These are phyloP conservation scores for Elmis aenea DNA, from an alignment of 2,888 invertebrate genomes.

Conservation along the genomic window DNA sequence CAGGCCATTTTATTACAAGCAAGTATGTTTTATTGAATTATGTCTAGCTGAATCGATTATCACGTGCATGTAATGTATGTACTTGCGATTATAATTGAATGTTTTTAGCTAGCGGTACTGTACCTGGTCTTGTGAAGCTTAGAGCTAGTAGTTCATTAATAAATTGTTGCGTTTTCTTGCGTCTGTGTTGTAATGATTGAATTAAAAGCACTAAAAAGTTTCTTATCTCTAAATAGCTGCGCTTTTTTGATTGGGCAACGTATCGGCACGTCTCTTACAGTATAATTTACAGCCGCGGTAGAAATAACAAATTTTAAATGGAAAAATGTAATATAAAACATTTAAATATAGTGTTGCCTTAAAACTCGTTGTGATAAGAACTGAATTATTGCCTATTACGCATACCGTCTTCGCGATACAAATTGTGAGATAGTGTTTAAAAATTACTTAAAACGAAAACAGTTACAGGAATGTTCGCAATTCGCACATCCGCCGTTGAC, in stretches of 20 bases:
- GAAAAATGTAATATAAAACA: constrained; percentile 1
- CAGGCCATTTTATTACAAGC: constrained; percentile 7
- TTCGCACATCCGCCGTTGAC: constrained; percentile 6
- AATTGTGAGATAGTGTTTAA: constrained; percentile 6
- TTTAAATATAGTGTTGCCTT: constrained; percentile 2
- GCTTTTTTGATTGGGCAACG: too few species aligned
- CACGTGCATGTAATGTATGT: constrained; percentile 2
- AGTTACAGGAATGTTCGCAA: not conserved
- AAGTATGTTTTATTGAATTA: constrained; percentile 1
- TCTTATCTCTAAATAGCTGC: too few species aligned
- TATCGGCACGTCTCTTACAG: too few species aligned
- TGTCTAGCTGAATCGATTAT: constrained; percentile 7
- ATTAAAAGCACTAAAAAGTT: too few species aligned
- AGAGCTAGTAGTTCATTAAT: constrained; percentile 8
- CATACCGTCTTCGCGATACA: constrained; percentile 5
- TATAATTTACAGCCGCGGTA: too few species aligned
- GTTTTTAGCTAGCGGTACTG: constrained; percentile 6
- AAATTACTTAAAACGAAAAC: constrained; percentile 3
- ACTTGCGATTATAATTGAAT: constrained; percentile 4
- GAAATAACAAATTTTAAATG: too few species aligned
- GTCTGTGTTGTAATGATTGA: too few species aligned
- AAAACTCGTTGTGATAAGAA: constrained; percentile 7
- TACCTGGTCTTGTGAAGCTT: constrained; percentile 1
- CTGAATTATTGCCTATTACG: constrained; percentile 6
- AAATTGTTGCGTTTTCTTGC: constrained; percentile 8